Evolutionary conservation across 1,140 invertebrate genomes (phyloP).

Genomic region (Diabrotica virgifera): DNA sequence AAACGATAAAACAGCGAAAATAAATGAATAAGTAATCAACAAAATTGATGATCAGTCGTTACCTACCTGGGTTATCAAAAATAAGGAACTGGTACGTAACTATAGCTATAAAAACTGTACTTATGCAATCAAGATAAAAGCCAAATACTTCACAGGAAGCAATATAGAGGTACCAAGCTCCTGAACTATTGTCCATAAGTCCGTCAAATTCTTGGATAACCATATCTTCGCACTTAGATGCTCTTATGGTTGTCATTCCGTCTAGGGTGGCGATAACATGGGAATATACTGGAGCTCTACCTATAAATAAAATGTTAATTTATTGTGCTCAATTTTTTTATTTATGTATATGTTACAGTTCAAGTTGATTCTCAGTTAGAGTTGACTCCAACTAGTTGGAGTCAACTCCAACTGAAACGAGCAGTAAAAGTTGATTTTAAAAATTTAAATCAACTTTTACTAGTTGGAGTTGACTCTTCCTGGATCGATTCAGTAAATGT

Average conservation of each 20-base stretch:
- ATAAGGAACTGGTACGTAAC: slow-evolving; percentile 63
- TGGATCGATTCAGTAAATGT: too few species aligned
- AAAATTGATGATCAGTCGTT: neutral
- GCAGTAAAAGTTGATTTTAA: too few species aligned
- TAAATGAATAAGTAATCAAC: neutral
- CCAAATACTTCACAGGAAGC: slow-evolving; percentile 77
- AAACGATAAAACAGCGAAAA: neutral
- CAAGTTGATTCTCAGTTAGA: too few species aligned
- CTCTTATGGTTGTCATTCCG: slow-evolving; percentile 73
- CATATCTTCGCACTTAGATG: slow-evolving; percentile 58
- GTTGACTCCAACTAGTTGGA: too few species aligned
- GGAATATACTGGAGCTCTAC: slow-evolving; percentile 71
- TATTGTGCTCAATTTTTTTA: too few species aligned
- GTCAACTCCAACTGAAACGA: too few species aligned
- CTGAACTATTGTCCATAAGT: slow-evolving; percentile 68
- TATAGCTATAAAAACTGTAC: slow-evolving; percentile 65
- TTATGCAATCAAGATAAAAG: slow-evolving; percentile 70
- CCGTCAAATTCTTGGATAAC: slow-evolving; percentile 66
- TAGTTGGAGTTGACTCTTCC: too few species aligned
- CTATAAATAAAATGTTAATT: slow-evolving; percentile 44
- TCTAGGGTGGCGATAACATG: slow-evolving; percentile 69
- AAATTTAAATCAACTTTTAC: too few species aligned
- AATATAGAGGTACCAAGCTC: slow-evolving; percentile 74
- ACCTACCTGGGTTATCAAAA: slow-evolving; percentile 42
- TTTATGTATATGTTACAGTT: too few species aligned